Evolutionary conservation across 2,797 vertebrate genomes (phyloP), one percentile per base, ranked within the genome.

Genomic region (Malacoraja senta): DNA sequence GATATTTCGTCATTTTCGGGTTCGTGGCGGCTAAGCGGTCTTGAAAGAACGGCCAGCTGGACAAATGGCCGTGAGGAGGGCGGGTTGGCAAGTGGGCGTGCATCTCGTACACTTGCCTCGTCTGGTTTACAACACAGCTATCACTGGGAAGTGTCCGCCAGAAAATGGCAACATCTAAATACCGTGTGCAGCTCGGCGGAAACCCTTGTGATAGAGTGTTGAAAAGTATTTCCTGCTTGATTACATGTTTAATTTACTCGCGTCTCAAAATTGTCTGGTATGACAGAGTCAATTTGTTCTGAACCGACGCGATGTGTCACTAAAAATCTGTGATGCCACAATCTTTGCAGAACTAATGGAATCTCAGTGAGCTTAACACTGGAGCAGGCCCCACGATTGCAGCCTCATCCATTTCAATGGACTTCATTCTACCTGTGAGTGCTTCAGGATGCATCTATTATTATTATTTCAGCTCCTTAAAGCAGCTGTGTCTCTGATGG

Each of bases 171-270:
- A 94, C 78, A 76, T 93, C 88, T 92, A 63, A 95, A 94, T 95
- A 94, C 94, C 94, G 93, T 93, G 35, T 94, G 93, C 93, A 94
- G 94, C 93, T 94, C 94, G 95, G 94, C 94, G 68, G 71, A 94
- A 94, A 92, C 93, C 44, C 1, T 10, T 91, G 58, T 76, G 93
- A 13, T 94, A 95, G 95, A 93, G 21, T 93, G 63, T 91, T 8
- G 93, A 93, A 58, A 78, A 93, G 71, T 32, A 94, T 95, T 95
- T 95, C 95, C 95, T 95, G 94, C 94, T 94, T 96, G 96, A 96
- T 96, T 96, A 96, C 96, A 96, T 96, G 96, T 96, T 97, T 96
- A 96, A 96, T 96, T 96, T 96, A 96, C 96, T 96, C 96, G 95
- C 95, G 95, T 96, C 95, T 96, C 94, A 95, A 94, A 96, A 96